Base-by-base conservation (phyloP, 2,888 invertebrate species). In the Trichogramma dendrolimi region DNA sequence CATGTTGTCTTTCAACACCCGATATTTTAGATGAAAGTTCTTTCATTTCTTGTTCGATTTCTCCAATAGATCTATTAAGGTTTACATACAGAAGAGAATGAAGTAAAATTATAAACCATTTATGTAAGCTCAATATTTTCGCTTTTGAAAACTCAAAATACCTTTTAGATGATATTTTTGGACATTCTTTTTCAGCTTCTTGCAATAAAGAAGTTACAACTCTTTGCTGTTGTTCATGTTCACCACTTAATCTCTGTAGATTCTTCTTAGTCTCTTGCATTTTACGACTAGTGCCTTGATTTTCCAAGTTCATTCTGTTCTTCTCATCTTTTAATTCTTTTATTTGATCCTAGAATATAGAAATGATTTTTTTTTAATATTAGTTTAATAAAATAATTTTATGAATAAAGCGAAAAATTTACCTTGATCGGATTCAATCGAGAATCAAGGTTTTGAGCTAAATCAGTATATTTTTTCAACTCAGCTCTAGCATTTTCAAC, bases 111-210 rank as follows among this genome's bases (percentile, higher is more conserved):
- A 6, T 58, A 49, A 43, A 58, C 10, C 46, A 40, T 50, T 60
- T 40, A 42, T 41, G 27, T 27, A 52, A 53, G 6, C 39, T 39
- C 43, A 40, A 4, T 49, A 46, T 27, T 52, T 7, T 40, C 60
- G n/a, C n/a, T 27, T 52, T 47, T 50, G 62, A 59, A n/a, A 49
- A 57, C 50, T 14, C 55, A 38, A 49, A 50, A 44, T 70, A 85
- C 85, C 84, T 82, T 0, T 81, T 77, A 6, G 82, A 79, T 0
- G 80, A 72, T 5, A 84, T 76, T 67, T 85, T 78, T 1, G 80
- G 74, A 42, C 85, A 84, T 10, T 81, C 71, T 46, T 69, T 72
- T 51, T 75, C 72, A 0, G 86, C 86, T 55, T 81, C 79, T 71
- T 68, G 61, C 75, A 78, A 71, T 75, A 76, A 46, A 73, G 76